phyloP scores from a whole-genome alignment of 2,797 vertebrate genomes.

The Urophycis tenuis region DNA sequence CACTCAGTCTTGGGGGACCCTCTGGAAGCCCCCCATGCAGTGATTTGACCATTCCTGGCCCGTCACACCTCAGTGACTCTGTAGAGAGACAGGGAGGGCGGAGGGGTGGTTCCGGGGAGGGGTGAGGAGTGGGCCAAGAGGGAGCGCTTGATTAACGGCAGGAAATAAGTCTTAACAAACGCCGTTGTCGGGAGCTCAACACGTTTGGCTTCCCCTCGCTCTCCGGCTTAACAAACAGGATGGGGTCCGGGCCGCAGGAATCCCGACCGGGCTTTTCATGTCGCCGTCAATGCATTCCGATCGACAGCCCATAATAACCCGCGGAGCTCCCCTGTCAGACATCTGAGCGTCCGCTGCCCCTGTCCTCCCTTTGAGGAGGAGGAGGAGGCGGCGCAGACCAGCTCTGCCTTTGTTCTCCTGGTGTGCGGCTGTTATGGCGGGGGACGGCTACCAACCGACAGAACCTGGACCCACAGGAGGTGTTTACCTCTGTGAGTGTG shows the following conservation, averaged over 20 bases:
- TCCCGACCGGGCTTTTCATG: not conserved
- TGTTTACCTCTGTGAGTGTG: too few species aligned
- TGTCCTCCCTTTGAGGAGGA: too few species aligned
- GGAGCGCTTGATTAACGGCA: not conserved
- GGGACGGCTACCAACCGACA: too few species aligned
- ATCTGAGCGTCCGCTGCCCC: too few species aligned
- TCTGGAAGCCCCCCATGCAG: slow-evolving; percentile 25
- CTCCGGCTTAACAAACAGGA: not conserved
- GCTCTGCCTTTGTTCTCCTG: too few species aligned
- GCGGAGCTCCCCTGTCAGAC: too few species aligned
- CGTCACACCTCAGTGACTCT: slow-evolving; percentile 33
- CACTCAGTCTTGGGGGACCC: slow-evolving; percentile 28
- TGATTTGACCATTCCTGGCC: slow-evolving; percentile 33
- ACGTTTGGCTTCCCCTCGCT: not conserved
- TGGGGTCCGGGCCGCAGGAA: not conserved
- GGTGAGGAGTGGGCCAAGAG: not conserved
- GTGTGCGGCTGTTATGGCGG: too few species aligned
- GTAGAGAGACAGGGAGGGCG: slow-evolving; percentile 17
- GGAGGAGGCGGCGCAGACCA: too few species aligned
- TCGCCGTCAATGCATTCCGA: not conserved
- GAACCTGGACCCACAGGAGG: not conserved
- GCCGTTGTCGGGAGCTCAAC: not conserved
- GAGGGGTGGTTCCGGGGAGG: not conserved
- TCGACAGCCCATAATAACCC: too few species aligned
- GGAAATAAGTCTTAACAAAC: not conserved